Evolutionary conservation across 2,888 invertebrate genomes (phyloP), one percentile per base, ranked within the genome.

Genomic region (Ichneumoninae sp.): DNA sequence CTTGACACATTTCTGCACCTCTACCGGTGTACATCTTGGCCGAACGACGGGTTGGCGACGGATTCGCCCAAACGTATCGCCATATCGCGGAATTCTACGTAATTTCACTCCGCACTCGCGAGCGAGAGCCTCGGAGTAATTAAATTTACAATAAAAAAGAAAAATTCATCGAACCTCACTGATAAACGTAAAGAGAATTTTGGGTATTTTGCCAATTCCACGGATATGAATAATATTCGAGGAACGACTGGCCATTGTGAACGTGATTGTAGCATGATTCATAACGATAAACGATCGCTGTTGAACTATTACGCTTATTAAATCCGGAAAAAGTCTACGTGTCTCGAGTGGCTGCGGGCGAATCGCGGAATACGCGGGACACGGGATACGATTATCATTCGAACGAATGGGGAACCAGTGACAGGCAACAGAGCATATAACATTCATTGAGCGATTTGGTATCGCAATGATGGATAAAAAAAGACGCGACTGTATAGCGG

Each of bases 371-470:
- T 33, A 33, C 33, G 33, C 63, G 60, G 50, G 33, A 50, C 71
- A 19, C 52, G 26, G 65, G 65, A 57, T 57, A 75, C 54, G 80
- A 63, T 66, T 68, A 66, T 54, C 50, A 76, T 83, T 50, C 50
- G 57, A 40, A 33, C 66, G 71, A 83, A 60, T 76, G 47, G 50
- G 47, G 54, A 70, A 80, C 76, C 71, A 76, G 76, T 80, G 71
- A 76, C 65, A 50, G 54, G 70, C 63, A 10, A 30, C 79, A 19
- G 19, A 54, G 22, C 22, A 54, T 22, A 54, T 16, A 3, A 54
- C 36, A 10, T 8, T 54, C 54, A 22, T 54, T 8, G 60, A 79
- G 47, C 75, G 80, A 76, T 80, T 71, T 66, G 40, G 52, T 54
- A 71, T 71, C 69, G 19, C 66, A 57, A 57, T 47, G 57, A 76